These are phyloP conservation scores for Mormyrops attenuatus DNA, from an alignment of 2,797 vertebrate species.

Conservation along the genomic window DNA sequence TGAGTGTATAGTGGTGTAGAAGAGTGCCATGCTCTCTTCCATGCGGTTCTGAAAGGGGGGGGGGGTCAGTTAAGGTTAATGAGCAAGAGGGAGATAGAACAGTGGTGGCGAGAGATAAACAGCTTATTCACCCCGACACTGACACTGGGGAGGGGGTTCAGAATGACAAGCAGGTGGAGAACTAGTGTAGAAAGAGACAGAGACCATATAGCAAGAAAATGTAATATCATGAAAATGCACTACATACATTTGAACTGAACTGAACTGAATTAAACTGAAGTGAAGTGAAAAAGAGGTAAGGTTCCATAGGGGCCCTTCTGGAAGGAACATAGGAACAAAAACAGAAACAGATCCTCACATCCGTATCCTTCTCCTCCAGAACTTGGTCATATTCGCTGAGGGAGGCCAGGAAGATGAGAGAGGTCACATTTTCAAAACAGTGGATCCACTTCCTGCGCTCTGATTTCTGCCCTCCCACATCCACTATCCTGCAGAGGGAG, in stretches of 20 bases:
- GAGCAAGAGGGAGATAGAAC: not conserved
- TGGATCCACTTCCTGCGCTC: slow-evolving; percentile 76
- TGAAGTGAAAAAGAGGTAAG: not conserved
- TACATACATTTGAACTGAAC: not conserved
- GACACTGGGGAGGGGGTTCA: not conserved
- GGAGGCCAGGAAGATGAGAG: slow-evolving; percentile 72
- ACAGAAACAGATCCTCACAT: slow-evolving; percentile 49
- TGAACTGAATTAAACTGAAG: not conserved
- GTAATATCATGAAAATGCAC: not conserved
- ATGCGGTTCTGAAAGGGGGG: slow-evolving; percentile 62
- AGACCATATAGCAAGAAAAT: not conserved
- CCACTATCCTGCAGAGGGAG: slow-evolving; percentile 60
- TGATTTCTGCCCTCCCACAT: slow-evolving; percentile 73
- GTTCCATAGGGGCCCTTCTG: not conserved
- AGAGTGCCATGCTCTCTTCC: slow-evolving; percentile 68
- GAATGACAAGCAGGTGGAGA: not conserved
- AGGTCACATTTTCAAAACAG: slow-evolving; percentile 73
- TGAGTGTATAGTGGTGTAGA: slow-evolving; percentile 72
- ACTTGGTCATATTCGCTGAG: slow-evolving; percentile 76
- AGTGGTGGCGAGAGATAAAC: slow-evolving; percentile 4
- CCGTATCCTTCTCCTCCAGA: slow-evolving; percentile 66
- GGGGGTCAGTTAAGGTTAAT: not conserved
- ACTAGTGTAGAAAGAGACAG: not conserved
- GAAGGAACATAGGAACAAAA: not conserved
- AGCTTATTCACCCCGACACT: not conserved